Evolutionary conservation across 2,888 invertebrate species (phyloP), one percentile per base, ranked within the genome.

Genomic region (Dolichopus griseipennis): DNA sequence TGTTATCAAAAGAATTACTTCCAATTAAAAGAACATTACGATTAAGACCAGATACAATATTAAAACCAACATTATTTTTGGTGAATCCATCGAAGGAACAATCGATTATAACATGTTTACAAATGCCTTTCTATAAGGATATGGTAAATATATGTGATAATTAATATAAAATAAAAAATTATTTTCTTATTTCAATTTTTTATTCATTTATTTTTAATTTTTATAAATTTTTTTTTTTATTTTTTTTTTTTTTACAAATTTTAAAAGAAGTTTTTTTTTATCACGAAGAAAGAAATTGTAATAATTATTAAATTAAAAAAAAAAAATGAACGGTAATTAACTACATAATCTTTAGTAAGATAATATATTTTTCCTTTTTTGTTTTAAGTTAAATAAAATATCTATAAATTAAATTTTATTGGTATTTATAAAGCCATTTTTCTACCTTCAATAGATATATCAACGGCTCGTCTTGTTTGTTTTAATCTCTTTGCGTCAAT

Each of bases 371-470:
- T 21, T n/a, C 9, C 4, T 27, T 61, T 61, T 61, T 61, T 9
- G 15, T 64, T 64, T 64, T 64, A 64, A 27, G 5, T 27, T 4
- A 27, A 27, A 27, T 4, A 27, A 27, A 27, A 27, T 37, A 10
- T 37, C 12, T 37, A 7, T 12, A 37, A 37, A 8, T 37, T 37
- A 37, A 37, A 37, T 37, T 1, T 37, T 10, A 8, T 37, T 2
- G 1, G 27, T 64, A 27, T 64, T 84, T 88, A 96, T 71, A 97
- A 87, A 74, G 94, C 89, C 97, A 97, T 96, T 84, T 94, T 95
- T 76, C 96, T 86, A 33, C 97, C 97, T 83, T 97, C 97, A 74
- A 97, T 95, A 70, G 97, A 97, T 79, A 97, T 97, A 75, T 91
- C 90, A 67, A 97, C 95, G 70, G 97, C 97, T 75, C 94, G 85